Percentiles rank a stretch among this genome's conserved stretches.
Evolutionary conservation across 37 sponge, comb jelly and placozoan species (phyloP).

Genomic region (Mnemiopsis leidyi): DNA sequence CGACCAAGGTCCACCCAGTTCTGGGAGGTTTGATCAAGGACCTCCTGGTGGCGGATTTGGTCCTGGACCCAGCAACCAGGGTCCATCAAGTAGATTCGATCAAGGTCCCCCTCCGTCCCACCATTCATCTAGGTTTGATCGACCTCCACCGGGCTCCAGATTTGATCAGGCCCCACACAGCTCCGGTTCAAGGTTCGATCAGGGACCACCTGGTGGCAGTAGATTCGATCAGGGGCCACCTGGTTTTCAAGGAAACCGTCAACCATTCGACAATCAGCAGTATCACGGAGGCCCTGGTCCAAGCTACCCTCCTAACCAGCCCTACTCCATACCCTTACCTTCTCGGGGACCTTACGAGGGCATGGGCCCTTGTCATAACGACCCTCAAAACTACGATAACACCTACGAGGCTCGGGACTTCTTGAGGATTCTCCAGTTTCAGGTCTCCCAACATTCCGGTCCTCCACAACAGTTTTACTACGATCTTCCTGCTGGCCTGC

Average conservation of each 20-base stretch:
- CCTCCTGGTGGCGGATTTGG: constrained; percentile 9
- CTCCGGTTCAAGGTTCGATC: neutral
- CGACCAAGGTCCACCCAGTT: constrained; percentile 23
- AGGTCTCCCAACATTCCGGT: constrained; percentile 14
- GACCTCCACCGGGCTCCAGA: neutral
- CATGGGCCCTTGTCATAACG: constrained; percentile 29
- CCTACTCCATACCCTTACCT: neutral
- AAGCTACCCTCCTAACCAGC: neutral
- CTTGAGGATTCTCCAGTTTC: constrained; percentile 40
- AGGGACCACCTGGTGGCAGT: constrained; percentile 9
- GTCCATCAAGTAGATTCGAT: constrained; percentile 38
- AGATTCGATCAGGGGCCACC: constrained; percentile 56
- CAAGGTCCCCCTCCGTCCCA: constrained; percentile 5
- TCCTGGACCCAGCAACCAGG: constrained; percentile 13
- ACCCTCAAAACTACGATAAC: neutral
- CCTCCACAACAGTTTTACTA: constrained; percentile 70
- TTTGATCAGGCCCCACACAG: constrained; percentile 34
- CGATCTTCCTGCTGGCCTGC: constrained; percentile 97
- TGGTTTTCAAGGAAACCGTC: neutral
- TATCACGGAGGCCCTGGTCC: neutral
- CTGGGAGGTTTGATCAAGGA: constrained; percentile 23
- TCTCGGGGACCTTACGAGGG: constrained; percentile 42
- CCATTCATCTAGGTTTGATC: constrained; percentile 9
- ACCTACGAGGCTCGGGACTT: constrained; percentile 37
- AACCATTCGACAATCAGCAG: neutral